Evolutionary conservation across 2,797 vertebrate genomes (phyloP).

Genomic region (Lateolabrax maculatus): DNA sequence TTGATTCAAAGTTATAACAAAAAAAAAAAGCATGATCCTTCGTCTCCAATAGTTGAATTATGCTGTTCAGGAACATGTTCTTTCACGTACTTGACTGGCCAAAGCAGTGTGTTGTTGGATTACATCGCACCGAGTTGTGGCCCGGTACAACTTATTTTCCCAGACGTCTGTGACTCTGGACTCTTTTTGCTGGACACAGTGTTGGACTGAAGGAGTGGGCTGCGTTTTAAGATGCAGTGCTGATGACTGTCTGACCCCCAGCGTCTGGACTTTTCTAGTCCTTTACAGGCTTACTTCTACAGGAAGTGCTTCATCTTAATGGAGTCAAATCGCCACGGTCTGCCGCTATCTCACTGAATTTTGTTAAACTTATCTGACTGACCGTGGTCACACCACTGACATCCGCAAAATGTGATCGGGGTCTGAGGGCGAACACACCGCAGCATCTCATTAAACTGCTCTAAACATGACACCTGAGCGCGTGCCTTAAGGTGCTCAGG

Average conservation of each 20-base stretch:
- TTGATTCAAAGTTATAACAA: background rate
- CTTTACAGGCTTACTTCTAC: too few species aligned
- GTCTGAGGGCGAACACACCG: slow-evolving; percentile 2
- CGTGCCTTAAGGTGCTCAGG: slow-evolving; percentile 11
- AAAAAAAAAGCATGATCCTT: too few species aligned
- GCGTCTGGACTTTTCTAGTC: background rate
- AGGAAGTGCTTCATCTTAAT: background rate
- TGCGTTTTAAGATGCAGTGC: too few species aligned
- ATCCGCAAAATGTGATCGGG: background rate
- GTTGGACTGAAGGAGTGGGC: too few species aligned
- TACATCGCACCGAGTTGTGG: background rate
- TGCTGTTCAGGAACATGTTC: too few species aligned
- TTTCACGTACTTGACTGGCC: background rate
- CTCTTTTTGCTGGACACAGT: background rate
- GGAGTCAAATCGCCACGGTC: background rate
- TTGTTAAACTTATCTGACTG: background rate
- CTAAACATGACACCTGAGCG: background rate
- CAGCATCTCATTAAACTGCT: slow-evolving; percentile 4
- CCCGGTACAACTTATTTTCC: background rate
- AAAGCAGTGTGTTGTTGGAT: background rate
- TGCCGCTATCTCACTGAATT: background rate
- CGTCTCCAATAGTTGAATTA: background rate
- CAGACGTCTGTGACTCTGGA: too few species aligned
- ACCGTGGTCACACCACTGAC: background rate
- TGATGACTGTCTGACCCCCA: background rate